Evolutionary conservation across 1,140 invertebrate species (phyloP).

Genomic region (Cyphomyrmex costatus): DNA sequence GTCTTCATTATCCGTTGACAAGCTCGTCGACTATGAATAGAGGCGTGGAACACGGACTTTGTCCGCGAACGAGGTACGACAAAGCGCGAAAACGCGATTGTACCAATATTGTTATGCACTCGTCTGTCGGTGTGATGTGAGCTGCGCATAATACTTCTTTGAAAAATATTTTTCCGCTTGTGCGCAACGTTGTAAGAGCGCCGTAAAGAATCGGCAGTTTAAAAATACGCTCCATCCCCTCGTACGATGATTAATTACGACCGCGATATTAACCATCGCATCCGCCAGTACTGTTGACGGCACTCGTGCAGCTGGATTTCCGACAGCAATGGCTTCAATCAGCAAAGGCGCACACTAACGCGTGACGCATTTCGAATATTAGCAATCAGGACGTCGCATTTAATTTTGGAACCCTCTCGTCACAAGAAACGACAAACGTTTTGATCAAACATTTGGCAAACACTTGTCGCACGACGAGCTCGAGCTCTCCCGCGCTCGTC

Average conservation of each 20-base stretch:
- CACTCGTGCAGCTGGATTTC: slow-evolving; percentile 36
- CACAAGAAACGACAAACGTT: slow-evolving; percentile 84
- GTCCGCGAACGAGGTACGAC: slow-evolving; percentile 50
- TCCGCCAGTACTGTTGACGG: background rate
- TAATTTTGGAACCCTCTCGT: slow-evolving; percentile 80
- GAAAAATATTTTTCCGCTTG: slow-evolving; percentile 27
- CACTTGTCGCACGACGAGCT: slow-evolving; percentile 79
- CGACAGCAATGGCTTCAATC: background rate
- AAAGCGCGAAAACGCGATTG: slow-evolving; percentile 61
- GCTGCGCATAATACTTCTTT: slow-evolving; percentile 20
- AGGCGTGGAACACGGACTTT: slow-evolving; percentile 52
- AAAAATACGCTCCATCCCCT: background rate
- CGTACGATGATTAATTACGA: slow-evolving; percentile 43
- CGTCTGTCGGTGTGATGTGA: slow-evolving; percentile 37
- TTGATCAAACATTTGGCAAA: slow-evolving; percentile 86
- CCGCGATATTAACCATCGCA: slow-evolving; percentile 34
- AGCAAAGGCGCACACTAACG: slow-evolving; percentile 31
- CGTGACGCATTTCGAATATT: slow-evolving; percentile 76
- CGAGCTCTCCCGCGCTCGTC: slow-evolving; percentile 62
- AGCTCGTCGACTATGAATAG: slow-evolving; percentile 60
- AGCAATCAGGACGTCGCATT: slow-evolving; percentile 81
- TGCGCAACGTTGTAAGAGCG: background rate
- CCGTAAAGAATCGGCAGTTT: background rate
- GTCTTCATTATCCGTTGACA: slow-evolving; percentile 76
- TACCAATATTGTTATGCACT: slow-evolving; percentile 54